Conservation (phyloP, 1,140 invertebrate species). For the Leptonema lineaticorne region DNA sequence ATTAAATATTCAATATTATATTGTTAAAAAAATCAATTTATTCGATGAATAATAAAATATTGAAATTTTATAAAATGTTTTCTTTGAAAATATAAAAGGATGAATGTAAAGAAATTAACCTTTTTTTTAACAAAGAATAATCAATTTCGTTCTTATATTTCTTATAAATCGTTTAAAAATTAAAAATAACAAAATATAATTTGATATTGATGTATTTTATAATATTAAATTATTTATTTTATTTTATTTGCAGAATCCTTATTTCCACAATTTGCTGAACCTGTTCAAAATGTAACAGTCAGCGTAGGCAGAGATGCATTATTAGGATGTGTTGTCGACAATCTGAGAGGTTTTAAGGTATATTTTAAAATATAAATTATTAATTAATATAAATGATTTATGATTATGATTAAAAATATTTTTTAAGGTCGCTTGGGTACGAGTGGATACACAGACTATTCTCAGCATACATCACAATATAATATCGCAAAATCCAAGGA, state of each 20-base stretch:
- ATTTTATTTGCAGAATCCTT: slow-evolving; percentile 54
- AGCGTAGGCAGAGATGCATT: slow-evolving; percentile 85
- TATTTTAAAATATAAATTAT: slow-evolving; percentile 30
- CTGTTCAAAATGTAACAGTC: slow-evolving; percentile 91
- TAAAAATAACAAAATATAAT: too few species aligned
- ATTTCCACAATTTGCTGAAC: slow-evolving; percentile 83
- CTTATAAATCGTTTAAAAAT: too few species aligned
- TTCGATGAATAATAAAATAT: too few species aligned
- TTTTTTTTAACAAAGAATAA: too few species aligned
- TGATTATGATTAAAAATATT: neutral
- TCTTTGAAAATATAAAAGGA: too few species aligned
- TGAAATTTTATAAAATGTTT: too few species aligned
- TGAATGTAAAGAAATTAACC: too few species aligned
- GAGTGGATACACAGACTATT: slow-evolving; percentile 88
- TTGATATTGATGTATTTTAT: too few species aligned
- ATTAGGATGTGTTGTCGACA: slow-evolving; percentile 89
- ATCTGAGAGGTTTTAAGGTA: slow-evolving; percentile 88
- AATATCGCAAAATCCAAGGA: slow-evolving; percentile 83
- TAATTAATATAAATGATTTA: neutral
- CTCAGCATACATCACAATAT: slow-evolving; percentile 86
- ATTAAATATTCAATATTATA: too few species aligned
- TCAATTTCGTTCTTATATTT: too few species aligned
- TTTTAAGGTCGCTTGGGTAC: slow-evolving; percentile 81
- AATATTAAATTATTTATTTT: slow-evolving; percentile 9
- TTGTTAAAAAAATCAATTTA: too few species aligned